These are phyloP conservation scores for Allobates femoralis DNA, from an alignment of 2,797 vertebrate genomes.

Conservation along the genomic window DNA sequence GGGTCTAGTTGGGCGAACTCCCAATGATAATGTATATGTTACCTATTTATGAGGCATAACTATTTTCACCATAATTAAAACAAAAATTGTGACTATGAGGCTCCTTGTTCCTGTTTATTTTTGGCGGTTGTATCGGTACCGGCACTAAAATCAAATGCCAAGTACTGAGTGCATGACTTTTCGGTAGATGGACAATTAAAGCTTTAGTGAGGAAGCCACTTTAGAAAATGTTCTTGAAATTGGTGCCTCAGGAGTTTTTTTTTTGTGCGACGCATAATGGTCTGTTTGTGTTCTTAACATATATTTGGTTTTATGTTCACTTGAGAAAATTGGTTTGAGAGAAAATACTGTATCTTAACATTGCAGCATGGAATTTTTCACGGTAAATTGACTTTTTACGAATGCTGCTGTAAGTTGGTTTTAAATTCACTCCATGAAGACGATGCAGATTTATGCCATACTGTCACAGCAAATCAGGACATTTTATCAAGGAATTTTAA, in stretches of 20 bases:
- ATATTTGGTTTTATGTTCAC: conserved; percentile 62
- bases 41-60: not conserved
- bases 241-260: conserved; percentile 42
- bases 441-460: conserved; percentile 63
- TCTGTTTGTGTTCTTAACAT: conserved; percentile 58
- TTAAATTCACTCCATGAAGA: conserved; percentile 58
- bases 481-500: conserved; percentile 63
- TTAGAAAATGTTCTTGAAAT: conserved; percentile 43
- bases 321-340: conserved; percentile 57
- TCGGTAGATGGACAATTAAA: conserved; percentile 39
- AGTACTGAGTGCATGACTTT: conserved; percentile 23
- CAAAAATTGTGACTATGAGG: not conserved
- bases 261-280: conserved; percentile 55
- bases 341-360: conserved; percentile 61
- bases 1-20: too few species aligned
- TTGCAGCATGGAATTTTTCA: conserved; percentile 63
- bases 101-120: not conserved
- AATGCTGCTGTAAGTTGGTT: conserved; percentile 55
- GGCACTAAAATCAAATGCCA: conserved; percentile 5
- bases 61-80: too few species aligned
- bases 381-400: conserved; percentile 63
- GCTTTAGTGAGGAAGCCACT: conserved; percentile 47
- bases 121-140: not conserved
- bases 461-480: conserved; percentile 61
- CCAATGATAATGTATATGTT: not conserved